phyloP scores from a whole-genome alignment of 2,113 vertebrate genomes.

The Mus spicilegus region DNA sequence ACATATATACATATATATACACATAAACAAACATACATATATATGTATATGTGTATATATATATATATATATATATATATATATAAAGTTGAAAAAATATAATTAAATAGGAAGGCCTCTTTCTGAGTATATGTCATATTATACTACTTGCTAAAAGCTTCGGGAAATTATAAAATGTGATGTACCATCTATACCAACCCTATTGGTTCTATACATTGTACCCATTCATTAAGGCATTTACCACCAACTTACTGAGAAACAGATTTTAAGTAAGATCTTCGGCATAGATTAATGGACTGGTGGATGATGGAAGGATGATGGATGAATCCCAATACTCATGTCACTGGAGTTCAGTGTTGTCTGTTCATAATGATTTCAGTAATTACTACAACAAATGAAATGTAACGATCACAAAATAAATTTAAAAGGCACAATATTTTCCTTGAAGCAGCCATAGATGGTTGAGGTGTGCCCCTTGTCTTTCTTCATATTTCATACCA shows the following conservation, averaged over 20 bases:
- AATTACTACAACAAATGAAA: background rate
- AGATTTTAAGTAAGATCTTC: background rate
- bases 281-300: background rate
- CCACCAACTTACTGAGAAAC: background rate
- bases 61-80: background rate
- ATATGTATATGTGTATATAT: background rate
- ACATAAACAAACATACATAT: no score
- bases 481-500: background rate
- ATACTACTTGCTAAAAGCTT: no score
- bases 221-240: background rate
- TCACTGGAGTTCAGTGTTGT: background rate
- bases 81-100: background rate
- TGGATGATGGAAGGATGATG: no score
- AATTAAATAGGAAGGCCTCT: background rate
- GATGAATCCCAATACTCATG: background rate
- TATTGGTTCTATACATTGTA: background rate
- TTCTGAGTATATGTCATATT: background rate
- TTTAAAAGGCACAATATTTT: background rate
- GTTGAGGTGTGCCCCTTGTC: accelerated
- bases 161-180: background rate
- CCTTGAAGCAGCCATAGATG: background rate
- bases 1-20: no score
- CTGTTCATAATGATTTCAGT: background rate
- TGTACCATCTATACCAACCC: no score
- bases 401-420: background rate